Evolutionary conservation across 2,888 invertebrate species (phyloP), one percentile per base, ranked within the genome.

Genomic region (Xylocampa areola): DNA sequence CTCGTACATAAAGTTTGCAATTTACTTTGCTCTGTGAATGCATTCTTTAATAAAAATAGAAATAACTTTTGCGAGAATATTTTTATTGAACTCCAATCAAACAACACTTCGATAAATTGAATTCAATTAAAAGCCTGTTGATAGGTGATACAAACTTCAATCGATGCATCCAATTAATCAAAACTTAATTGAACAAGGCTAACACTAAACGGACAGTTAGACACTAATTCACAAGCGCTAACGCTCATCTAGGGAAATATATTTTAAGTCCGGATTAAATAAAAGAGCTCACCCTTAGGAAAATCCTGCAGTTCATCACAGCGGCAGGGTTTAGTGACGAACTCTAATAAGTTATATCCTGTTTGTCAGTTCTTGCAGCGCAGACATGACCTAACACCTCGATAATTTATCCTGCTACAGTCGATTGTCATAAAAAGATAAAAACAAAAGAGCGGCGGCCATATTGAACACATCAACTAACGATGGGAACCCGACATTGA

Each of bases 401-500:
- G n/a, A 64, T 62, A 53, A 57, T 43, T 41, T 52, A 55, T 66
- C 59, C 62, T 59, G 51, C 59, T 58, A 57, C 35, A 48, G 33
- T 19, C 16, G 29, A 49, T 29, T 27, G 23, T 25, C 17, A 16
- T 35, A 53, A 64, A 62, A 59, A 36, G n/a, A 36, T 23, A 53
- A 45, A 41, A 32, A 50, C 43, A 49, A 50, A 61, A 57, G 35
- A 39, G 17, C 23, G 47, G 45, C 29, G 45, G 51, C 65, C 55
- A 68, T 64, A 69, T 57, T 62, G 54, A 52, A 66, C 54, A 54
- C 54, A 63, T 65, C 59, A 61, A 54, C 66, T 77, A 78, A 79
- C 78, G 76, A 76, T 83, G 82, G 62, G 79, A 84, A 80, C 65
- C 35, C 43, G 59, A 68, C 72, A 68, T 61, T 37, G 47, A 70